Percentiles rank a stretch among this genome's conserved stretches.
These are phyloP conservation scores for Cyprinodon brontotheroides DNA, from an alignment of 2,113 vertebrate genomes.

Conservation along the genomic window DNA sequence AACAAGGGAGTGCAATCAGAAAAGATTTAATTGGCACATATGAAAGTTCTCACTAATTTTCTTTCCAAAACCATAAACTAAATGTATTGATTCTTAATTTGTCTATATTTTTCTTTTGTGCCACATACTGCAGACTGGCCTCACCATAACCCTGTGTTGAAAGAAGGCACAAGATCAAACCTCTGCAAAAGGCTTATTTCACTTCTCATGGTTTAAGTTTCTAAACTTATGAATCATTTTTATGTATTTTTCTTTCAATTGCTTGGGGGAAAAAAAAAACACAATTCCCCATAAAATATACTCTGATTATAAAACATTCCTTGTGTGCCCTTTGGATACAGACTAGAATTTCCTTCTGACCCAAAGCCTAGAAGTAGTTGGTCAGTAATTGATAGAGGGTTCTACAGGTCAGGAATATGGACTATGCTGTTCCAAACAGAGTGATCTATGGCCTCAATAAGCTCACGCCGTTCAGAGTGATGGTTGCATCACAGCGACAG, in stretches of 20 bases:
- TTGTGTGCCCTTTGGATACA: neutral
- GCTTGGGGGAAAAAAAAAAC: no score
- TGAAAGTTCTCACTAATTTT: neutral
- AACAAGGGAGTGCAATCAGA: neutral
- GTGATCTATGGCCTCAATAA: slow-evolving; percentile 17
- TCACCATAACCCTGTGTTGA: neutral
- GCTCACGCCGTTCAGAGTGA: neutral
- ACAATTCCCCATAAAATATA: no score
- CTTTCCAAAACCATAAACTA: no score
- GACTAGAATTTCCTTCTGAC: neutral
- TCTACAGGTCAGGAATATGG: neutral
- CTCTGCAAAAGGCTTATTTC: neutral
- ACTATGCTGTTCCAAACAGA: neutral
- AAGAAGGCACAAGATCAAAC: neutral
- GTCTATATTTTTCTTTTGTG: neutral
- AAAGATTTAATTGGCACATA: neutral
- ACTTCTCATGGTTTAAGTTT: no score
- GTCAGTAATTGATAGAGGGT: neutral
- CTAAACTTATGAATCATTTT: no score
- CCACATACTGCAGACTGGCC: neutral
- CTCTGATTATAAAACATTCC: neutral
- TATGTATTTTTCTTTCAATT: no score
- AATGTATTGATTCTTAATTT: neutral
- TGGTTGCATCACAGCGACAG: slow-evolving; percentile 24
- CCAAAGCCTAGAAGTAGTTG: slow-evolving; percentile 5